These are phyloP conservation scores for Pterocles gutturalis DNA, from an alignment of 2,113 vertebrate species.

Conservation along the genomic window DNA sequence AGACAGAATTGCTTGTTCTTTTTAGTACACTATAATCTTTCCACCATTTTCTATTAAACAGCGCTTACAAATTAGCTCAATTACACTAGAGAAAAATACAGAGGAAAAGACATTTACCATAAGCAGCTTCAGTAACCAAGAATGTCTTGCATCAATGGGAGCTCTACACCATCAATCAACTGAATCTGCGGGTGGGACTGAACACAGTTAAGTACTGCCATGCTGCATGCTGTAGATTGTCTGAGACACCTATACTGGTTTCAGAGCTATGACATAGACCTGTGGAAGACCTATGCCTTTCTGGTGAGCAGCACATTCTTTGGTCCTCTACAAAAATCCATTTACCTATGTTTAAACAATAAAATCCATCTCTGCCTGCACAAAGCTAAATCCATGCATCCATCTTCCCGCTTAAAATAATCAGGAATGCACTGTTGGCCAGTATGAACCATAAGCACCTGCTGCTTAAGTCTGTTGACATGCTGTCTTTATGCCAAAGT, in stretches of 20 bases:
- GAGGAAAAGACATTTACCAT: not conserved
- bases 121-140: not conserved
- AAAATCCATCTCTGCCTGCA: not conserved
- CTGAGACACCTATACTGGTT: not conserved
- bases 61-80: not conserved
- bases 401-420: not conserved
- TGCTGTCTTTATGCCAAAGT: not conserved
- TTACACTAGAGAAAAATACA: not conserved
- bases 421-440: not conserved
- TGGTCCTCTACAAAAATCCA: not conserved
- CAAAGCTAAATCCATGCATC: not conserved
- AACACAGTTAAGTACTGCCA: not conserved
- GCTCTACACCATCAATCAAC: not conserved
- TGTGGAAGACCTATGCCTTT: fast-evolving
- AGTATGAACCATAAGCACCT: not conserved
- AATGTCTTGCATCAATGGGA: not conserved
- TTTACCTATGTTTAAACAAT: not conserved
- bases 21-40: not conserved
- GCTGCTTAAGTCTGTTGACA: not conserved
- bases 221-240: not conserved
- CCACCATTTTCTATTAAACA: not conserved
- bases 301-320: not conserved
- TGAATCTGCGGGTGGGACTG: not conserved
- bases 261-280: not conserved
- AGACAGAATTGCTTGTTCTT: not conserved